Percentiles rank a stretch among this genome's conserved stretches.
phyloP scores from a whole-genome alignment of 2,113 vertebrate genomes.

The Hassar affinis region DNA sequence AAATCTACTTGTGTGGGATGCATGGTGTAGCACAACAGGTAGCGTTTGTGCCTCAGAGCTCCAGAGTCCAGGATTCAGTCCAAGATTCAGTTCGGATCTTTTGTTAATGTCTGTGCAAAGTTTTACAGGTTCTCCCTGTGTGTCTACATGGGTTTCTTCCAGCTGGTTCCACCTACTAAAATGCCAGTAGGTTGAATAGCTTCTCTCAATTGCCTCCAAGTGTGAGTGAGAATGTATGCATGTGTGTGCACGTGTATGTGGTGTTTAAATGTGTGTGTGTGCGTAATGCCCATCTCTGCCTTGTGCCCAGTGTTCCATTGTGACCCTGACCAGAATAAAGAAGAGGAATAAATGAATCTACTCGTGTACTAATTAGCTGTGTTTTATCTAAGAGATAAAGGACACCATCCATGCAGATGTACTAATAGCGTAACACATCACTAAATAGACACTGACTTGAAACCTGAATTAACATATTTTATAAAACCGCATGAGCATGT shows the following conservation, averaged over 20 bases:
- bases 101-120: not conserved
- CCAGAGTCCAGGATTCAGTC: conserved; percentile 1
- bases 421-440: conserved; percentile 6
- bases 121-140: not conserved
- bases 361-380: conserved; percentile 17
- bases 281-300: not conserved
- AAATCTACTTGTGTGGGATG: not conserved
- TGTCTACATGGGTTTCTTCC: not conserved
- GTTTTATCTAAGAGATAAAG: conserved; percentile 11
- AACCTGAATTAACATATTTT: conserved; percentile 23
- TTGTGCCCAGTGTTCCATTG: conserved; percentile 1
- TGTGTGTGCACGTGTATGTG: not conserved
- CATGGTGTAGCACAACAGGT: not conserved
- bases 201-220: not conserved
- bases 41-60: not conserved
- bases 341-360: conserved; percentile 14
- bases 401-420: conserved; percentile 15
- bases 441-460: conserved; percentile 12
- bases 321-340: conserved; percentile 21
- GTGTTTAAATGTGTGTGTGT: not conserved
- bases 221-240: not conserved
- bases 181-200: not conserved
- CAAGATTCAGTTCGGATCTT: not conserved
- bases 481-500: conserved; percentile 11
- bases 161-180: not conserved